Evolutionary conservation across 2,797 vertebrate genomes (phyloP), one percentile per base, ranked within the genome.

Genomic region (Prunella strophiata): DNA sequence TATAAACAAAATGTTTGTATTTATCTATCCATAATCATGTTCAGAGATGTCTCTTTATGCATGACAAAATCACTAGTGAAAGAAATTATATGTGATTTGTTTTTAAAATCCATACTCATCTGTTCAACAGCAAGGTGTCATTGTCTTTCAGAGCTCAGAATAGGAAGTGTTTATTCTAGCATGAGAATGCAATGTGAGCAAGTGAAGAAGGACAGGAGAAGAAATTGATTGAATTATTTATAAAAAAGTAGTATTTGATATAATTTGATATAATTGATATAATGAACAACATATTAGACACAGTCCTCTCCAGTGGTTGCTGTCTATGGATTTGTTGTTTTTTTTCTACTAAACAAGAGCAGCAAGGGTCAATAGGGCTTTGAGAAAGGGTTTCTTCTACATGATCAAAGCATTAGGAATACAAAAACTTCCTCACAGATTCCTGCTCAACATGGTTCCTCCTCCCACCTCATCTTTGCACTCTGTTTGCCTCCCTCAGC

Each of bases 401-500:
- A 89, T 38, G 9, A 67, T 19, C 34, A 85, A 91, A 50, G 34
- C 15, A 55, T n/a, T 32, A 70, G 21, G 11, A 81, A 66, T 29
- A 74, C 5, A 61, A n/a, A 63, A 88, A 68, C 29, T 42, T 62
- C 13, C 50, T 77, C 32, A 13, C 38, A 54, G n/a, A 61, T 52
- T 91, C 40, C 29, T 62, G 9, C 16, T 73, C 32, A 29, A 32
- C 0, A 2, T n/a, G 50, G 22, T 22, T 84, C 51, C 48, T 87
- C 25, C 59, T 72, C 27, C 7, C 34, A 77, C 7, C 17, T 52
- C 63, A 73, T 91, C 57, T 84, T 55, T 30, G 26, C 19, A 52
- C 72, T 83, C 55, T 65, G 34, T 91, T 81, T 93, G 74, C 74
- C 48, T 87, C 89, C 54, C 73, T 93, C 89, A 88, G 76, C 58